phyloP scores from a whole-genome alignment of 2,888 invertebrate species.

The Mactromeris polynyma region DNA sequence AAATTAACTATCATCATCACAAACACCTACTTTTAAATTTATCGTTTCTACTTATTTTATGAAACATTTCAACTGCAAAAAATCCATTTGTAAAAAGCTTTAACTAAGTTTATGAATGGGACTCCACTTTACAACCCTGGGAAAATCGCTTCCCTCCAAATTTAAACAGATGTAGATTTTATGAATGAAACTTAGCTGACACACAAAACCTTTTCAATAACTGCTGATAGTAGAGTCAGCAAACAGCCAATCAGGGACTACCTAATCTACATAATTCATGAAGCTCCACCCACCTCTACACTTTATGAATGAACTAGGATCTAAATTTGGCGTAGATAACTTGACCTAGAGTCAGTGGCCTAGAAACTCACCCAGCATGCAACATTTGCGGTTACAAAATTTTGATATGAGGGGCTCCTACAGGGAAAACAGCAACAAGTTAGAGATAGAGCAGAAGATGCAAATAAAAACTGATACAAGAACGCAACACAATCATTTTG shows the following conservation, averaged over 20 bases:
- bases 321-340: slow-evolving; percentile 69
- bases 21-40: slow-evolving; percentile 12
- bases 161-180: slow-evolving; percentile 68
- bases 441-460: background rate
- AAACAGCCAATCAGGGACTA: slow-evolving; percentile 68
- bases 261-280: slow-evolving; percentile 75
- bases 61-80: slow-evolving; percentile 19
- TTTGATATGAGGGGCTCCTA: slow-evolving; percentile 46
- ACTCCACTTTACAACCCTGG: slow-evolving; percentile 62
- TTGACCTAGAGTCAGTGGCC: slow-evolving; percentile 67
- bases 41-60: background rate
- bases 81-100: slow-evolving; percentile 16
- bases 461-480: background rate
- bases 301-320: slow-evolving; percentile 74
- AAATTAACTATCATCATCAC: slow-evolving; percentile 9
- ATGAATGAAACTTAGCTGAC: slow-evolving; percentile 68
- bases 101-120: slow-evolving; percentile 65
- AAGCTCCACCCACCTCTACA: slow-evolving; percentile 57
- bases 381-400: slow-evolving; percentile 38
- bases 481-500: background rate
- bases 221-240: slow-evolving; percentile 32
- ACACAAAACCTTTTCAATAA: slow-evolving; percentile 50
- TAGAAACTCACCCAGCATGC: slow-evolving; percentile 59
- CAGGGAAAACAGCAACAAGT: slow-evolving; percentile 25
- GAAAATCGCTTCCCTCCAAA: slow-evolving; percentile 73